Evolutionary conservation across 2,797 vertebrate species (phyloP), one percentile per base, ranked within the genome.

Genomic region (Onychomys leucogaster): DNA sequence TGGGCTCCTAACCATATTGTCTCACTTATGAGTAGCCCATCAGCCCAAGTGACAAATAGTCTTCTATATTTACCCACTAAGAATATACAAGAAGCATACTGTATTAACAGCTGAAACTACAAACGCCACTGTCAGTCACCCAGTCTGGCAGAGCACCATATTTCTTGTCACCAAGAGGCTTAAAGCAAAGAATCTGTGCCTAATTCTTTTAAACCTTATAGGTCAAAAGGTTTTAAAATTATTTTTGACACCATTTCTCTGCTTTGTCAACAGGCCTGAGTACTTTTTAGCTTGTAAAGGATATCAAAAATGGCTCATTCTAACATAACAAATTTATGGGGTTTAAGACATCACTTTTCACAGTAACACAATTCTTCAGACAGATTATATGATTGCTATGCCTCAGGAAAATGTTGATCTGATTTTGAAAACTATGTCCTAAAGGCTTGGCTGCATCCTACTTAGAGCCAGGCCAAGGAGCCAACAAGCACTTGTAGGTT

Each of bases 221-320:
- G 99, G 99, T 99, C 99, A 99, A 99, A 99, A 99, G 99, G 99
- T 99, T 99, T 99, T 98, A 96, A 99, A 99, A 99, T 99, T 99
- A 99, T 99, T 99, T 99, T 99, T 99, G 99, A 99, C 99, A 99
- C 98, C 98, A 99, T 99, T 99, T 99, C 98, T 99, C 98, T 98
- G 98, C 98, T 99, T 99, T 99, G 99, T 99, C 99, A 99, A 99
- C 98, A 98, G 98, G 98, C 98, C 98, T 97, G 98, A 99, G 98
- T 98, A 98, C 98, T 98, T 99, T 99, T 99, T 99, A 98, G 97
- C 98, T 98, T 98, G 98, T 98, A 98, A 98, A 98, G 97, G 98
- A 98, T 98, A 98, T 98, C 94, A 98, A 98, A 99, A 99, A 98
- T 67, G 84, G 96, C 94, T 98, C 96, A 97, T 98, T 96, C 96